Conservation (phyloP, 2,888 invertebrate species). For the Polydesmus complanatus region DNA sequence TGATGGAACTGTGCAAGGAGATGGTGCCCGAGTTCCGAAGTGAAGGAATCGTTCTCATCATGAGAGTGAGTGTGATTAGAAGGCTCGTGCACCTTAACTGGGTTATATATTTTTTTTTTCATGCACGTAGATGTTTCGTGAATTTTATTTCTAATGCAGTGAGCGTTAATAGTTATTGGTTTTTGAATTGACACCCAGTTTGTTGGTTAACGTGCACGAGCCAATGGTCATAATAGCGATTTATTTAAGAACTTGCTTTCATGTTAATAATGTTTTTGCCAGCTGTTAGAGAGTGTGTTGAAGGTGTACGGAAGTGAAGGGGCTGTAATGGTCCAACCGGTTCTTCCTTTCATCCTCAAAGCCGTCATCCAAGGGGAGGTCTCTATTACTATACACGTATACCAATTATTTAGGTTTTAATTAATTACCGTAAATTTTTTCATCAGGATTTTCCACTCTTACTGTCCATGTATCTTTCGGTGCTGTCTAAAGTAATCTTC, state of each 20-base stretch:
- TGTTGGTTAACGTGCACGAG: too few relatives aligned
- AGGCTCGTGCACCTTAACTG: too few relatives aligned
- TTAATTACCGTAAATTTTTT: slow-evolving; percentile 22
- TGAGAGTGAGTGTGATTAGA: slow-evolving; percentile 42
- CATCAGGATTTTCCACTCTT: slow-evolving; percentile 56
- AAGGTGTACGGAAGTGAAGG: slow-evolving; percentile 57
- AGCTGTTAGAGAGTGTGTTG: slow-evolving; percentile 58
- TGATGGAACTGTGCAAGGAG: slow-evolving; percentile 54
- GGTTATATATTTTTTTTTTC: background rate
- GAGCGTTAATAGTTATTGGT: too few relatives aligned
- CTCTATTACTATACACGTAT: too few relatives aligned
- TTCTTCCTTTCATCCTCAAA: slow-evolving; percentile 26
- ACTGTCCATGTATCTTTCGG: slow-evolving; percentile 59
- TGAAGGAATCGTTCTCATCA: slow-evolving; percentile 55
- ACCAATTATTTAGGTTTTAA: slow-evolving; percentile 32
- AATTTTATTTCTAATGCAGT: too few relatives aligned
- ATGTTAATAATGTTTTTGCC: slow-evolving; percentile 12
- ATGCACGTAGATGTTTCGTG: too few relatives aligned
- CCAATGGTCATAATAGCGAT: too few relatives aligned
- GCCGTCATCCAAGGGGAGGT: slow-evolving; percentile 28
- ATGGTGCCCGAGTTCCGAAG: slow-evolving; percentile 62
- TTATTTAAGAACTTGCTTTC: too few relatives aligned
- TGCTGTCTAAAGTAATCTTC: slow-evolving; percentile 58
- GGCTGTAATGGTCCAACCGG: slow-evolving; percentile 51
- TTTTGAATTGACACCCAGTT: too few relatives aligned